Base-by-base conservation (phyloP, 2,888 invertebrate genomes). In the Auanema sp. region DNA sequence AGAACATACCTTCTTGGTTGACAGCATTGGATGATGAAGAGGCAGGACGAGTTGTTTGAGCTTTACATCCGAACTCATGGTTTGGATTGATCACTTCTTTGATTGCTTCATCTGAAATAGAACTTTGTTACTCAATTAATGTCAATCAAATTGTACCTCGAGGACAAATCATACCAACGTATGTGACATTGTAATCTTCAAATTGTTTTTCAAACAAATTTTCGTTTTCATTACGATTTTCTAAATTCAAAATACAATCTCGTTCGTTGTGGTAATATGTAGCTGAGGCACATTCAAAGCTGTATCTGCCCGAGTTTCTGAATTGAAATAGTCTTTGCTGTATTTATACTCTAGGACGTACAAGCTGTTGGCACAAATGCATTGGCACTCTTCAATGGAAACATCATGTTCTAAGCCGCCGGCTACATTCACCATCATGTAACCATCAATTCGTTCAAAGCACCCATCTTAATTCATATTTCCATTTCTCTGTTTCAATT, bases 201-300 rank as follows among this genome's bases (percentile, higher is more conserved):
- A 63, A 62, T 50, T 71, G 71, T 49, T 58, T 60, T 33, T 68
- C 68, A 51, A 75, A 75, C 5, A 66, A 58, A 14, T 66, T 66
- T 21, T 54, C 49, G 50, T 68, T 66, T 64, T 68, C 64, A 42
- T 60, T 40, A 56, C 75, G 47, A 47, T 75, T 66, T 51, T 79
- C 80, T 54, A 81, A 60, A 62, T 83, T 82, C 16, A 83, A 69
- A 16, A 83, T 76, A 56, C 83, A 83, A 49, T 81, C 83, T 21
- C 69, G 61, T 49, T 81, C 81, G 14, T 68, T 65, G 55, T 78
- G 78, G 57, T 83, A 83, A 63, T 83, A 83, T 12, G 79, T 83
- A 24, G 81, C 79, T 10, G 83, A 83, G 33, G 69, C 58, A 51
- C 83, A 83, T 51, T 83, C 79, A 73, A 83, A 81, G n/a, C 75